Conservation (phyloP, 2,113 vertebrate genomes). For the Suricata suricatta region DNA sequence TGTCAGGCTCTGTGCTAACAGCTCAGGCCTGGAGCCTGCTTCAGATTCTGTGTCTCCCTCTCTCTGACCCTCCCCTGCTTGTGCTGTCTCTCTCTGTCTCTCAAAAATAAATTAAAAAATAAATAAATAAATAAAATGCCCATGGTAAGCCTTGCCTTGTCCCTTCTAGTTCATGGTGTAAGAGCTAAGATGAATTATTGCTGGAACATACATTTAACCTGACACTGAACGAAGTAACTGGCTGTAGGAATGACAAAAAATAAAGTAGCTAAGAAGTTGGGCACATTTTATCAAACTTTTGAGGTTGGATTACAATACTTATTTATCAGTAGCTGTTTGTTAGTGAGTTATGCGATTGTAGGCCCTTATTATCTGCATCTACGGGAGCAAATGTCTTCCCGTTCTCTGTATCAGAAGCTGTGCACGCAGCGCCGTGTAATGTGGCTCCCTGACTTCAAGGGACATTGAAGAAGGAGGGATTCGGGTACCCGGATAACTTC, state of each 20-base stretch:
- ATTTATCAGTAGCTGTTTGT: neutral
- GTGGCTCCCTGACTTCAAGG: neutral
- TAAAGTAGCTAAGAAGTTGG: neutral
- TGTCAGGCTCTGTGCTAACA: no score
- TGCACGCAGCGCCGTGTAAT: fast-evolving
- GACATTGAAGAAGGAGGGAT: neutral
- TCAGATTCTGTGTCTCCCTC: no score
- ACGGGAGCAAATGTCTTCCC: neutral
- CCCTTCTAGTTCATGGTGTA: neutral
- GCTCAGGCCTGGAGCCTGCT: no score
- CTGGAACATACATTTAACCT: neutral
- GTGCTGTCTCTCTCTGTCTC: no score
- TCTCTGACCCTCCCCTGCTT: no score
- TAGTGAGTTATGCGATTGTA: neutral
- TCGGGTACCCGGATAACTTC: neutral
- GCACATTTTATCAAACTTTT: neutral
- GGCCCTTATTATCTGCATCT: fast-evolving
- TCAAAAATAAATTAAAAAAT: neutral
- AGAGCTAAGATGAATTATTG: neutral
- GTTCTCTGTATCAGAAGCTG: neutral
- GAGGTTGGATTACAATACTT: neutral
- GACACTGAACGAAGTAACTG: neutral
- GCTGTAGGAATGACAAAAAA: neutral
- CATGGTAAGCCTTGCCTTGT: neutral
- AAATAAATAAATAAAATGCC: neutral